Conservation (phyloP, 2,888 invertebrate species). For the Callyntrura sp. region DNA sequence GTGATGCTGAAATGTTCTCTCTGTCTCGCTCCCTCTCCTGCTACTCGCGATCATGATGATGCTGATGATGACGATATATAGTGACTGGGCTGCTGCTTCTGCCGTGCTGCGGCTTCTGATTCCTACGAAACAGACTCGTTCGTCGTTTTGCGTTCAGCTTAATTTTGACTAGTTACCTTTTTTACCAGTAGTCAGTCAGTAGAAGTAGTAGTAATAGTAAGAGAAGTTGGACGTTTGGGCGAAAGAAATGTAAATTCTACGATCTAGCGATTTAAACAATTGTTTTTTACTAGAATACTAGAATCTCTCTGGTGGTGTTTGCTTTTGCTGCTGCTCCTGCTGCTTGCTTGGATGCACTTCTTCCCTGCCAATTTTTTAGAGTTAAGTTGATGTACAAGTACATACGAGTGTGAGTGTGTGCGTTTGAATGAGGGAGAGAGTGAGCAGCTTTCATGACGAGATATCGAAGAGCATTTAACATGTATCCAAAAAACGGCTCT, state of each 20-base stretch:
- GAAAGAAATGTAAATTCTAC: constrained; percentile 55
- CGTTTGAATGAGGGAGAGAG: constrained; percentile 39
- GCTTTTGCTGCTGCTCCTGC: constrained; percentile 3
- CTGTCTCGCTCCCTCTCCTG: neutral
- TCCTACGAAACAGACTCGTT: constrained; percentile 43
- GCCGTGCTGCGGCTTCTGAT: constrained; percentile 38
- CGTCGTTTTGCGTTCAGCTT: constrained; percentile 45
- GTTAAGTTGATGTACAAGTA: neutral
- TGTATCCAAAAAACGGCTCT: constrained; percentile 40
- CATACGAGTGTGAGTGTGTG: constrained; percentile 26
- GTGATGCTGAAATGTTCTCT: constrained; percentile 42
- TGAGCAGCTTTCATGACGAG: constrained; percentile 21
- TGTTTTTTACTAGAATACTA: constrained; percentile 36
- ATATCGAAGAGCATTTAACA: constrained; percentile 26
- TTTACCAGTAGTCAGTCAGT: constrained; percentile 37
- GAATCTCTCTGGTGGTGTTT: constrained; percentile 18
- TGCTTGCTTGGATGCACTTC: constrained; percentile 35
- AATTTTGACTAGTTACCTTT: constrained; percentile 63
- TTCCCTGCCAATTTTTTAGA: no score
- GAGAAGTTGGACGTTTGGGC: constrained; percentile 6
- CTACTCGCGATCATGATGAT: neutral
- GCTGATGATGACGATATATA: constrained; percentile 33
- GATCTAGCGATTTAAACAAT: constrained; percentile 10
- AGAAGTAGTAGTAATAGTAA: neutral
- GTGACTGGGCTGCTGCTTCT: constrained; percentile 33